phyloP scores from a whole-genome alignment of 2,888 invertebrate species.

The Schrankia costaestrigalis region DNA sequence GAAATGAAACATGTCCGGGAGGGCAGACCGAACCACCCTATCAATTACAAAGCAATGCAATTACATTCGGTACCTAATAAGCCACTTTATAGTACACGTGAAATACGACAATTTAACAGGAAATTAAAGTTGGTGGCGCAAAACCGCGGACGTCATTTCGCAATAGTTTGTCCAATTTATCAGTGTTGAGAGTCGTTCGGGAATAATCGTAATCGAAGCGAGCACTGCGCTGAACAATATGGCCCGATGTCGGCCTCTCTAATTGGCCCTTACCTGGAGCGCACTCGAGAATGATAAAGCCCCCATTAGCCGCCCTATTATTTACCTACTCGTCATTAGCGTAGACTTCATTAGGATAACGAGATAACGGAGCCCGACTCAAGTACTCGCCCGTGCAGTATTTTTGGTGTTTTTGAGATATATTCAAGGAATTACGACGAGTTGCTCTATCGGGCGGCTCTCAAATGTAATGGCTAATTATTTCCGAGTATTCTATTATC shows the following conservation, averaged over 20 bases:
- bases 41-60: conserved; percentile 37
- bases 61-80: conserved; percentile 39
- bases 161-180: conserved; percentile 80
- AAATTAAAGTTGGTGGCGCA: conserved; percentile 65
- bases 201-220: conserved; percentile 79
- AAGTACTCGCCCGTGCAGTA: conserved; percentile 56
- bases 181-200: conserved; percentile 73
- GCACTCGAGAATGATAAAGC: conserved; percentile 81
- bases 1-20: conserved; percentile 33
- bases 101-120: conserved; percentile 60
- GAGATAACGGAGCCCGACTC: conserved; percentile 76
- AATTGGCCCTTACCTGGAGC: conserved; percentile 81
- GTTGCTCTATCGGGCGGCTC: conserved; percentile 39
- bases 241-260: conserved; percentile 78
- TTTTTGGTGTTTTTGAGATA: conserved; percentile 70
- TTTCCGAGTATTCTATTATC: conserved; percentile 46
- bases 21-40: conserved; percentile 28
- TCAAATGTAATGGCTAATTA: conserved; percentile 58
- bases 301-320: conserved; percentile 81
- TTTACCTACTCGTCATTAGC: conserved; percentile 81
- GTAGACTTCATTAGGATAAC: conserved; percentile 81
- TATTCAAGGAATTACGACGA: conserved; percentile 52
- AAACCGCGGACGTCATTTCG: conserved; percentile 71
- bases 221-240: conserved; percentile 77
- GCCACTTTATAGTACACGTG: conserved; percentile 33